A percentile compares a stretch with the other conserved stretches of the same genome.
These are phyloP conservation scores for Nothura maculosa DNA, from an alignment of 2,797 vertebrate species.

Conservation along the genomic window DNA sequence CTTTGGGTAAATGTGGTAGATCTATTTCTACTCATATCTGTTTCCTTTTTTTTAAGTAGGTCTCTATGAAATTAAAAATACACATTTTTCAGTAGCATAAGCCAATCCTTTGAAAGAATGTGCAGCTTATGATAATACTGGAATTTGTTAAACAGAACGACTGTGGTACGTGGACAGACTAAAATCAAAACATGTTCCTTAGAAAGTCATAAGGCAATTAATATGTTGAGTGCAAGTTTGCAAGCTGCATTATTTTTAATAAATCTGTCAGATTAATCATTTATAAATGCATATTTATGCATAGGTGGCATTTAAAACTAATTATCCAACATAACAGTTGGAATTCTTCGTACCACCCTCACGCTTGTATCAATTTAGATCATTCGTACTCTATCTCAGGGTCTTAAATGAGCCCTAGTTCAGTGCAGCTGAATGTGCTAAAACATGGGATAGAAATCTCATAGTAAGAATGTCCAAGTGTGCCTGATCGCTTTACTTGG, in stretches of 20 bases:
- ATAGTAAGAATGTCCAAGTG: background rate
- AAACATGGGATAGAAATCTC: background rate
- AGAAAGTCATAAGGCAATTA: background rate
- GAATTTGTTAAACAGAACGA: background rate
- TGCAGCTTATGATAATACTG: background rate
- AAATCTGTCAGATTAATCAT: background rate
- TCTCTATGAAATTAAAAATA: background rate
- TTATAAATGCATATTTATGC: background rate
- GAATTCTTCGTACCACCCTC: background rate
- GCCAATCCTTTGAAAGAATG: background rate
- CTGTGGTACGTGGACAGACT: background rate
- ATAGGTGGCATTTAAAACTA: constrained; percentile 4
- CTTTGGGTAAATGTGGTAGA: background rate
- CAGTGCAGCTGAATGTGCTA: background rate
- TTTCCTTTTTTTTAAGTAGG: background rate
- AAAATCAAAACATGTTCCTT: background rate
- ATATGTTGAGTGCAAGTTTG: background rate
- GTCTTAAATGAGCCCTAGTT: background rate
- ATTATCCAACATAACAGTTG: background rate
- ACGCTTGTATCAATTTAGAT: background rate
- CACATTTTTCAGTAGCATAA: background rate
- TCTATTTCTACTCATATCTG: background rate
- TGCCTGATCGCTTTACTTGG: background rate
- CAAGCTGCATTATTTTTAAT: background rate
- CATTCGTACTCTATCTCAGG: background rate